Base-by-base conservation (phyloP, 1,140 invertebrate species). In the Sitophilus oryzae region DNA sequence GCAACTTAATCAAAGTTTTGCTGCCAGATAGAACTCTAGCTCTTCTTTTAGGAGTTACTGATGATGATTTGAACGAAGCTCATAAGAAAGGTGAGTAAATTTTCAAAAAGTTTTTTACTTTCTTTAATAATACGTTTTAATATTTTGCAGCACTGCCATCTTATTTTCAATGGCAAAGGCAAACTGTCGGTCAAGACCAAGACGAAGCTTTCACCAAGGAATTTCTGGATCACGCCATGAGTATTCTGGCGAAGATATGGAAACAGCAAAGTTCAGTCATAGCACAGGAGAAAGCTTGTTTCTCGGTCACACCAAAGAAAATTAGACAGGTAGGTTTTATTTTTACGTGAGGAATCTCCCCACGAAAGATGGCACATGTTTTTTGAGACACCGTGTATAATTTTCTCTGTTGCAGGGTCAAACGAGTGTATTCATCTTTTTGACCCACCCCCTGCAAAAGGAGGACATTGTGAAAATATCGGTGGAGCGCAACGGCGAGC, bases 181-280 rank as follows among this genome's bases (percentile, higher is more conserved):
- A 87, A 70, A 79, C 76, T 21, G 83, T 86, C 2, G 81, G 82
- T 0, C 80, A 80, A 58, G 85, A 89, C 64, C 85, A 90, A 65
- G 88, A 91, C 64, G 83, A 85, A 40, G 82, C 82, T 0, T 89
- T 90, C 63, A 86, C 89, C 4, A 84, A 86, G 36, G 84, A 88
- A 51, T 87, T 92, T 51, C 71, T 91, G 1, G 81, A 82, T 0
- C 82, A 85, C 2, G 85, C 87, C 0, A 83, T 89, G 23, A 80
- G 82, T 23, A 88, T 90, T 45, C 70, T 91, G 3, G 81, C 83
- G 2, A 78, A 76, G 57, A 79, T 77, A 37, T 77, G 73, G 73
- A 82, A 75, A 71, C 79, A 76, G 74, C 78, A 73, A 58, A 78
- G 69, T 60, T 77, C 63, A n/a, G 70, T 72, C 1, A 58, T 73